Evolutionary conservation across 2,113 vertebrate species (phyloP).

Genomic region (Channa maculata): DNA sequence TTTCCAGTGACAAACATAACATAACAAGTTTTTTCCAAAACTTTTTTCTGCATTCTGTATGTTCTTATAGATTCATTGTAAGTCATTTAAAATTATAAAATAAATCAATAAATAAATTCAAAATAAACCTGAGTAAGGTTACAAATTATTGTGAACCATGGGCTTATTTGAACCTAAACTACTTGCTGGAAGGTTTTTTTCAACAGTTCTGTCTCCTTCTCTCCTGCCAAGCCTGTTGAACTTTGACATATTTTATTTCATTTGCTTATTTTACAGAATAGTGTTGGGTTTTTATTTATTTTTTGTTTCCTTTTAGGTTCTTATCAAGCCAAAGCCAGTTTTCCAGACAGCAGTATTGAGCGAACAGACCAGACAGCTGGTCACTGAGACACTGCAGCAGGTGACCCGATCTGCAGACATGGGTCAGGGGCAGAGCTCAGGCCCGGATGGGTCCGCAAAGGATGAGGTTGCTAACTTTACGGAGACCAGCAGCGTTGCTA

Average conservation of each 20-base stretch:
- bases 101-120: too few species aligned
- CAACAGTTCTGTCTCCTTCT: too few species aligned
- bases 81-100: too few species aligned
- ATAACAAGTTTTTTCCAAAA: neutral
- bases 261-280: neutral
- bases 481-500: slow-evolving; percentile 86
- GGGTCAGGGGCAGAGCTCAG: slow-evolving; percentile 75
- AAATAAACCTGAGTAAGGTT: too few species aligned
- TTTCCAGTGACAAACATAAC: slow-evolving; percentile 21
- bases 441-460: slow-evolving; percentile 85
- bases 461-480: slow-evolving; percentile 85
- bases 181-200: too few species aligned
- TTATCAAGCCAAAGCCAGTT: slow-evolving; percentile 98
- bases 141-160: too few species aligned
- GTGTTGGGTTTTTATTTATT: neutral
- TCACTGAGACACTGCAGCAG: slow-evolving; percentile 96
- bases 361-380: slow-evolving; percentile 95
- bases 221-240: too few species aligned
- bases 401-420: slow-evolving; percentile 88
- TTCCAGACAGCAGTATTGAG: slow-evolving; percentile 96
- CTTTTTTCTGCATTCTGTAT: too few species aligned
- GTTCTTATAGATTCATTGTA: too few species aligned
- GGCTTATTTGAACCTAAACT: too few species aligned
- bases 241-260: too few species aligned
- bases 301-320: slow-evolving; percentile 84